Conservation (phyloP, 2,113 vertebrate genomes). For the Anoplopoma fimbria region DNA sequence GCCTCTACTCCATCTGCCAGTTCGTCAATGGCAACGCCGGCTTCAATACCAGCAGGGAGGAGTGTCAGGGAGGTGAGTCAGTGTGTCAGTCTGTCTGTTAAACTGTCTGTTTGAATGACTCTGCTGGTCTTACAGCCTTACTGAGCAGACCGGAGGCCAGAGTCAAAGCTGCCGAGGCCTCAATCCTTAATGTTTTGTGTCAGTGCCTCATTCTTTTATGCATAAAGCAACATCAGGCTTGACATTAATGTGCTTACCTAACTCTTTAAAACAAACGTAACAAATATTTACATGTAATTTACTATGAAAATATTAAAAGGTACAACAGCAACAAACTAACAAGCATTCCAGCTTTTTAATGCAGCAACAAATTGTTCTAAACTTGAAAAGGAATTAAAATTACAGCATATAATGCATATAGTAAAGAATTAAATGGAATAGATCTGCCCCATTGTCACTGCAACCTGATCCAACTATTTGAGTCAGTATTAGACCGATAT, state of each 20-base stretch:
- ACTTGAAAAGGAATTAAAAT: neutral
- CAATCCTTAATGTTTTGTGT: neutral
- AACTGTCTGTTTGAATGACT: slow-evolving; percentile 4
- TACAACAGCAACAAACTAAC: too few relatives aligned
- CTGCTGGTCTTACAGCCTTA: neutral
- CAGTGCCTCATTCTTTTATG: neutral
- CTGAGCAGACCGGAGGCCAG: neutral
- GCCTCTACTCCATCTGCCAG: slow-evolving; percentile 97
- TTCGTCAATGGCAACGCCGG: slow-evolving; percentile 92
- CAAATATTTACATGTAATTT: too few relatives aligned
- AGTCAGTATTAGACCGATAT: neutral
- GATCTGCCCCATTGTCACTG: neutral
- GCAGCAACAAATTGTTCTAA: too few relatives aligned
- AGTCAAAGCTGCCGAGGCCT: slow-evolving; percentile 11
- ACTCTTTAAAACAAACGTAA: too few relatives aligned
- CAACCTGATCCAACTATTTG: neutral
- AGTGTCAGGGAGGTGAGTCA: slow-evolving; percentile 92
- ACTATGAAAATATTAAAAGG: too few relatives aligned
- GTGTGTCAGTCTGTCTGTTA: slow-evolving; percentile 15
- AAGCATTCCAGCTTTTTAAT: too few relatives aligned
- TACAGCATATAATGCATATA: neutral
- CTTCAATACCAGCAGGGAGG: slow-evolving; percentile 91
- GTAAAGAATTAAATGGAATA: neutral
- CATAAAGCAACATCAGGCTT: too few relatives aligned
- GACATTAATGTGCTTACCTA: too few relatives aligned